Base-by-base conservation (phyloP, 2,888 invertebrate genomes). In the Tenthredo livida region DNA sequence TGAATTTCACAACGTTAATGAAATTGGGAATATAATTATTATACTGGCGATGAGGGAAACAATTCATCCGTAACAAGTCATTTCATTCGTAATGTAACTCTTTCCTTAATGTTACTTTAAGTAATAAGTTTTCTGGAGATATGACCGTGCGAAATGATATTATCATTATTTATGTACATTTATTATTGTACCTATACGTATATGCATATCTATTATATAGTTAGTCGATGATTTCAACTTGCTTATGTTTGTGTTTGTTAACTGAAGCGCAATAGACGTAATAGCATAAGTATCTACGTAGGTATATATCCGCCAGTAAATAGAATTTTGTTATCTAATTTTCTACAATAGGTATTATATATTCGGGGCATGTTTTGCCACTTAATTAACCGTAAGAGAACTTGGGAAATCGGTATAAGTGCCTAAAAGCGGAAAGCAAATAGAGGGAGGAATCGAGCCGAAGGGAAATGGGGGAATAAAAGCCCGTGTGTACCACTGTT, bases 391-490 rank as follows among this genome's bases (percentile, higher is more conserved):
- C 77, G 77, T 29, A 47, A 77, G 17, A 9, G 50, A 50, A 47
- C 7, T 72, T 40, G 10, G 77, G 80, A 58, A 80, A 61, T 80
- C 80, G 61, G 37, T 21, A 58, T 80, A 80, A 78, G 58, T 80
- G 40, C 58, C n/a, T 25, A 21, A 61, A 54, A 61, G 58, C 61
- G 10, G 40, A 80, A 33, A 80, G 80, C 61, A 61, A 61, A 61
- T 80, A 40, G 40, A n/a, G 61, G 80, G 61, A 25, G 6, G 40
- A 80, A 61, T 15, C 21, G 21, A 29, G 10, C 21, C 2, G 73
- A 43, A 73, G 10, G 43, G n/a, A 40, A 25, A 43, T 25, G 17
- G 54, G 29, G 50, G 47, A 29, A 54, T 47, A 50, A 17, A 50
- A 29, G 50, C 17, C 25, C 15, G 33, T 72, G 21, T n/a, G 12